phyloP scores from a whole-genome alignment of 2,113 vertebrate genomes.

The cattle (Bos taurus) region ARS-UCD2.0 NC_037343.1:49679501-49680000 shows the following conservation, averaged over 20 bases:
- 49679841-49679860: neutral
- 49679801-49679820: conserved; percentile 36
- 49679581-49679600: fast-evolving
- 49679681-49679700: neutral
- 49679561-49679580: neutral
- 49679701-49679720: fast-evolving
- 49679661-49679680: neutral
- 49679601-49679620: fast-evolving
- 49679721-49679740: fast-evolving
- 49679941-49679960: conserved; percentile 65
- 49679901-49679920: fast-evolving
- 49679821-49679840: neutral
- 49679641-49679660: neutral
- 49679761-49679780: neutral
- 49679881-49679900: neutral
- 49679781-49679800: neutral
- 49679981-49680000: neutral
- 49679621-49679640: neutral
- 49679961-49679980: conserved; percentile 25
- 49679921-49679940: neutral
- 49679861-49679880: conserved; percentile 32
- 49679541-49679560: neutral
- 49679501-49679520: too few species aligned
- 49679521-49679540: neutral
- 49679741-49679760: neutral